Evolutionary conservation across 2,888 invertebrate species (phyloP).

Genomic region (Scrobipalpa costella): DNA sequence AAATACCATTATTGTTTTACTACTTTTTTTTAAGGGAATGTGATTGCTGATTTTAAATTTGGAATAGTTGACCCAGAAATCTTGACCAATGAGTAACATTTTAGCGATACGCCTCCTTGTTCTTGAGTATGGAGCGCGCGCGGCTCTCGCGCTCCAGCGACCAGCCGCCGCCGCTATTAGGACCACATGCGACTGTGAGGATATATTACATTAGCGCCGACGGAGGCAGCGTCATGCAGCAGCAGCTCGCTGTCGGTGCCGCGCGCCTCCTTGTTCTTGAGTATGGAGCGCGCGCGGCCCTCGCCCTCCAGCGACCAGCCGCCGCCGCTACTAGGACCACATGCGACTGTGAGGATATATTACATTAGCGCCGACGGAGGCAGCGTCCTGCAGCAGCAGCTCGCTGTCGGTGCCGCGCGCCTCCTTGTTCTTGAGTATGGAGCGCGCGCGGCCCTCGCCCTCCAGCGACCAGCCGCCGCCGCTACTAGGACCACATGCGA

Average conservation of each 20-base stretch:
- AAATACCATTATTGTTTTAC: too few relatives aligned
- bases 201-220: constrained; percentile 75
- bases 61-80: too few relatives aligned
- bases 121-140: constrained; percentile 76
- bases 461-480: constrained; percentile 68
- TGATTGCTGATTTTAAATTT: too few relatives aligned
- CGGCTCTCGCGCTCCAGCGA: constrained; percentile 70
- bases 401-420: constrained; percentile 79
- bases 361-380: constrained; percentile 76
- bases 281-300: constrained; percentile 73
- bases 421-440: constrained; percentile 79
- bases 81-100: too few relatives aligned
- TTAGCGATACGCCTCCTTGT: constrained; percentile 77
- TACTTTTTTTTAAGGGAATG: neutral
- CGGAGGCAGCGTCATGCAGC: constrained; percentile 73
- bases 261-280: constrained; percentile 77
- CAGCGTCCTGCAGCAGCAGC: constrained; percentile 73
- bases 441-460: constrained; percentile 72
- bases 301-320: constrained; percentile 72
- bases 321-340: constrained; percentile 63
- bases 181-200: too few relatives aligned
- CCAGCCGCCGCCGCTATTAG: constrained; percentile 67
- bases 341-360: too few relatives aligned
- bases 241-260: constrained; percentile 79
- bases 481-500: constrained; percentile 67